Evolutionary conservation across 2,113 vertebrate genomes (phyloP), one percentile per base, ranked within the genome.

Genomic region (Hippopotamus amphibius): DNA sequence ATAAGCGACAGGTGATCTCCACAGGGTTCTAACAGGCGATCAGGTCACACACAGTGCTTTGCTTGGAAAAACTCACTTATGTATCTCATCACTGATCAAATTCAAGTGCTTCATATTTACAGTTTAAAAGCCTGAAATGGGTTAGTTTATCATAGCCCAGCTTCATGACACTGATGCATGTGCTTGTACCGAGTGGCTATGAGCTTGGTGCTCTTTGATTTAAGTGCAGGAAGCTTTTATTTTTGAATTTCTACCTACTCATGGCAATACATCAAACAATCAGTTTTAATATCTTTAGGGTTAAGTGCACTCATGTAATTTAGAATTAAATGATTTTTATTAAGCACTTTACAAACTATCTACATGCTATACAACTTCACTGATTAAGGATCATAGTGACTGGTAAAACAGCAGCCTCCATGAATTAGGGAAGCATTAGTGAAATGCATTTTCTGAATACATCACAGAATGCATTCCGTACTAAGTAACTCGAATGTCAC

Each of bases 251-350:
- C 98, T 98, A 97, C 97, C 95, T 98, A 98, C 98, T 98, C 98
- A 82, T 89, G 97, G 98, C 97, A 98, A 98, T 98, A 98, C 95
- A 98, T 98, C 98, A 99, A 98, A 99, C 98, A 98, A 99, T 99
- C 98, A 98, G 98, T 98, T 98, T 98, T 99, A 98, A 99, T 99
- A 99, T 99, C 98, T 99, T 99, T 99, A 99, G 98, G 98, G 98
- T 98, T 99, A 99, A 99, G 98, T 99, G 98, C 98, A 98, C 98
- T 99, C 98, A 98, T 99, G 98, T 98, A 98, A 98, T 98, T 98
- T 98, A 98, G 97, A 98, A 98, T 97, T 98, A 98, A 99, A 98
- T 98, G 93, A 99, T 99, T 98, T 98, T 99, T 99, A 99, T 99
- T 99, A 99, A 99, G 98, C 98, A 99, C 99, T 99, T 98, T 98